Evolutionary conservation across 2,888 invertebrate genomes (phyloP), one percentile per base, ranked within the genome.

Genomic region (Dicyrtoma fusca): DNA sequence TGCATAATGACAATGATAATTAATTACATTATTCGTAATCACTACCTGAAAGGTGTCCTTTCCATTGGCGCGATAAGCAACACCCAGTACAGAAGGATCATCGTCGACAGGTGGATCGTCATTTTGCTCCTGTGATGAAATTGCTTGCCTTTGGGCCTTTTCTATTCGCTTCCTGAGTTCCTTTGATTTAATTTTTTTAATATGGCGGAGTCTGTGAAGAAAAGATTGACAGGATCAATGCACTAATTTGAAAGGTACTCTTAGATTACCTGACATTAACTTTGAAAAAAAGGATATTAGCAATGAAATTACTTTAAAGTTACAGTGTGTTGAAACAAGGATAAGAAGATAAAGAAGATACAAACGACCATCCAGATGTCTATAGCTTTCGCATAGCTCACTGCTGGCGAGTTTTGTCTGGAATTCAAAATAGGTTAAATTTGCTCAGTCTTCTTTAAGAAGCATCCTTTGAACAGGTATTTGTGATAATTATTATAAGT

Each of bases 301-400:
- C 14, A 25, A 26, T 13, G 26, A 6, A 23, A 63, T 71, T 73
- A 79, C 78, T 75, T 76, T 21, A 79, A 71, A 14, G 76, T 72
- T 11, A 77, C 73, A 26, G 76, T 75, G 72, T 79, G 76, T 42
- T 77, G 76, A 8, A 74, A 74, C 14, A 79, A 70, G 0, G 74
- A 73, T 53, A 77, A 66, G 64, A 77, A 79, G 51, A 77, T 76
- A 53, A 75, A 77, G 21, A 79, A 72, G 26, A 79, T 76, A 66
- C 76, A 79, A 17, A 75, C 74, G 64, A 79, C 77, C 77, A 79
- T 79, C 79, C 77, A 79, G 47, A 79, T 76, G 51, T 79, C 79
- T 25, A 79, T 59, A 1, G 79, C 79, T 53, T 77, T 76, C 10
- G 76, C 77, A 44, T 79, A 79, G 45, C 76, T 76, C 53, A 77